Conservation (phyloP, 1,140 invertebrate species). For the Sitophilus oryzae region DNA sequence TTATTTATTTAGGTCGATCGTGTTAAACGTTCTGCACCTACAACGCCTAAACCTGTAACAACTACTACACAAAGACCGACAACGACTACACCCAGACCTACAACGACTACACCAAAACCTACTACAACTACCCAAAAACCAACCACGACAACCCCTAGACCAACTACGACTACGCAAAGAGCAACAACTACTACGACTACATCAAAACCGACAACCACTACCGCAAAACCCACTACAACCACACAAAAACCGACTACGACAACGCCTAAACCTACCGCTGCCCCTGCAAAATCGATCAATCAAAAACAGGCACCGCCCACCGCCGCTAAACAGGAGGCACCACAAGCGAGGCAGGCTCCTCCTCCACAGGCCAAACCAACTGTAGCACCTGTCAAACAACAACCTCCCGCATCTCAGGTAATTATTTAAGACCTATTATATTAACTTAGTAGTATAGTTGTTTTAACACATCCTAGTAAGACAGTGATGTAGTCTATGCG, state of each 20-base stretch:
- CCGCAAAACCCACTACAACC: conserved; percentile 11
- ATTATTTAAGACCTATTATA: too few relatives aligned
- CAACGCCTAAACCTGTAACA: conserved; percentile 8
- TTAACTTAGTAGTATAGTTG: too few relatives aligned
- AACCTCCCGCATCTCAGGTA: conserved; percentile 3
- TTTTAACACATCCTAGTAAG: too few relatives aligned
- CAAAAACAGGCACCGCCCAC: not conserved
- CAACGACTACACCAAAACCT: conserved; percentile 15
- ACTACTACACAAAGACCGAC: conserved; percentile 26
- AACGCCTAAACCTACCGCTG: conserved; percentile 17
- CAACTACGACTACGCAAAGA: conserved; percentile 30
- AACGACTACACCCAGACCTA: conserved; percentile 26
- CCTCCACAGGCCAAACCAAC: conserved; percentile 12
- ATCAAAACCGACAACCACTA: conserved; percentile 24
- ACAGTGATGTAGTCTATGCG: too few relatives aligned
- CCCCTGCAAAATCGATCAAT: too few relatives aligned
- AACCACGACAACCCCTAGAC: conserved; percentile 25
- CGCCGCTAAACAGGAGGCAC: not conserved
- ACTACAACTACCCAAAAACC: conserved; percentile 23
- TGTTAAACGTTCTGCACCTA: conserved; percentile 19
- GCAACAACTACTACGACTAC: conserved; percentile 28
- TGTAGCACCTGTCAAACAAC: not conserved
- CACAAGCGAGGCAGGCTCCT: conserved; percentile 14
- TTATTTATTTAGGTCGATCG: conserved; percentile 3
- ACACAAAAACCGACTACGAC: conserved; percentile 24